phyloP scores from a whole-genome alignment of 2,113 vertebrate species.

The Sminthopsis crassicaudata region DNA sequence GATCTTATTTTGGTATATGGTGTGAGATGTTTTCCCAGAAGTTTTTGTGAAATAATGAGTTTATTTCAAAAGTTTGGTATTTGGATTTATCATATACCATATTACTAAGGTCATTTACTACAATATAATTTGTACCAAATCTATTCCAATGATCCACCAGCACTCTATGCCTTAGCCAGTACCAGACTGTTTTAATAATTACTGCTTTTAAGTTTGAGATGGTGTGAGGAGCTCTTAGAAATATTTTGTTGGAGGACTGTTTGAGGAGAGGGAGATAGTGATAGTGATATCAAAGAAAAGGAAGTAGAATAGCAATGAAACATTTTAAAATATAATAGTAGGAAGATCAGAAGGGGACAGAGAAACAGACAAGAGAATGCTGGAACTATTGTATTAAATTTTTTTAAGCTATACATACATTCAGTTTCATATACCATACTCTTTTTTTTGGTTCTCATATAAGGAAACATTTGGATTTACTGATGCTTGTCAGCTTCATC shows the following conservation, averaged over 20 bases:
- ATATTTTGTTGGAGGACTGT: background rate
- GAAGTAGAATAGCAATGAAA: background rate
- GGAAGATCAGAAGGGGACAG: background rate
- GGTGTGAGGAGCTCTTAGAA: background rate
- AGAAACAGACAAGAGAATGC: background rate
- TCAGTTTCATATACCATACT: background rate
- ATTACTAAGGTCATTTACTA: too few relatives aligned
- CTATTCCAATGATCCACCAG: too few relatives aligned
- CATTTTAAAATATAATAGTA: background rate
- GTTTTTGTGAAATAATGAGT: too few relatives aligned
- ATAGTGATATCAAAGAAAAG: background rate
- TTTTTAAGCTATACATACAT: background rate
- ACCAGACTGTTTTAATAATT: too few relatives aligned
- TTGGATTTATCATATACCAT: too few relatives aligned
- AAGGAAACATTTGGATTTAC: background rate
- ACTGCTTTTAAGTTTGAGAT: background rate
- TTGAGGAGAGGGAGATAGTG: background rate
- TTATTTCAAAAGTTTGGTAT: too few relatives aligned
- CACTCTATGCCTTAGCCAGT: too few relatives aligned
- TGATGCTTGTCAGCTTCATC: background rate
- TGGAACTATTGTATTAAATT: background rate
- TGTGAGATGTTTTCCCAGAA: too few relatives aligned
- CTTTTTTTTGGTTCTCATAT: background rate
- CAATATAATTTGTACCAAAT: too few relatives aligned
- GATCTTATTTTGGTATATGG: too few relatives aligned